Evolutionary conservation across 2,113 vertebrate genomes (phyloP).

Genomic region (Okapia johnstoni): DNA sequence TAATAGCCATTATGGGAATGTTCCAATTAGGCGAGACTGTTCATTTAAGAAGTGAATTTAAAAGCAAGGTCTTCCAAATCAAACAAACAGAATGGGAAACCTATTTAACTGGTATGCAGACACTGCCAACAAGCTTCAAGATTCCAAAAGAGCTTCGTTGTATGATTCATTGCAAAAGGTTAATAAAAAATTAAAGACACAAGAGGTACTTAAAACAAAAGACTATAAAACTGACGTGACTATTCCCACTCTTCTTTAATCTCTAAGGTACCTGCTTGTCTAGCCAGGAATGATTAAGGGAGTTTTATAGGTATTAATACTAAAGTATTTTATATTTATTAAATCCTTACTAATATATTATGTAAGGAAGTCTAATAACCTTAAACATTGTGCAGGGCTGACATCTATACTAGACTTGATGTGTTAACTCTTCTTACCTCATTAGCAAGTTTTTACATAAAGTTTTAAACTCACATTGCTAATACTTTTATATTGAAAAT

Average conservation of each 20-base stretch:
- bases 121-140: background rate
- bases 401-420: background rate
- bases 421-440: background rate
- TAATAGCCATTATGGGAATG: background rate
- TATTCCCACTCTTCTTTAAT: background rate
- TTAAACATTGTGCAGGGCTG: background rate
- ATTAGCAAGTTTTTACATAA: background rate
- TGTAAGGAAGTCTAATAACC: background rate
- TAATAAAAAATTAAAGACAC: background rate
- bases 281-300: background rate
- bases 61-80: background rate
- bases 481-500: background rate
- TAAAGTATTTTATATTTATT: background rate
- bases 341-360: background rate
- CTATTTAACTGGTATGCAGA: background rate
- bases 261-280: accelerated
- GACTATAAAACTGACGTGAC: background rate
- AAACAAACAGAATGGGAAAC: background rate
- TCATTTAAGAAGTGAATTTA: background rate
- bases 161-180: background rate
- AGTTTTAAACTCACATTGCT: background rate
- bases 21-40: background rate
- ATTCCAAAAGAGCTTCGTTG: background rate
- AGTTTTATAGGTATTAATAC: background rate
- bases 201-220: background rate